Base-by-base conservation (phyloP, 2,888 invertebrate genomes). In the Volucella inanis region DNA sequence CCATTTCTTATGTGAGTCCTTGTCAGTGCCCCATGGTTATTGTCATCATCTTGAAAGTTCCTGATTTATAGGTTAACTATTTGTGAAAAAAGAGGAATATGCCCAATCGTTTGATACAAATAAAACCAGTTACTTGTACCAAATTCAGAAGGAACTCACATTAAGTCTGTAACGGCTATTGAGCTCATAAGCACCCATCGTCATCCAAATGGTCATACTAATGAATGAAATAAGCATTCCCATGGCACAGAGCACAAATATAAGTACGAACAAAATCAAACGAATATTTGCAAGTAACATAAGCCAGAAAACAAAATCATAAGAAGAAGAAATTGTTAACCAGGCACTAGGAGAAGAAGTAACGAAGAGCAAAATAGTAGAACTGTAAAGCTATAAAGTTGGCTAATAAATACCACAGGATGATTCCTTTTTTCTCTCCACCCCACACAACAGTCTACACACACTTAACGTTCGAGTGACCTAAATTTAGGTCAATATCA, bases 401-500 rank as follows among this genome's bases (percentile, higher is more conserved):
- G 47, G 54, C 50, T 65, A 71, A 79, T 47, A 71, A 65, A 59
- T 52, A 59, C 70, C 43, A 71, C 57, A 71, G 68, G 76, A 81
- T 76, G 31, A 31, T 31, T 31, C 31, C 31, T 31, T 31, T 31
- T 43, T 61, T 61, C 59, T 64, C 22, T 31, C 18, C 65, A 15
- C 15, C 39, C 39, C 39, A 10, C 31, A 6, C 31, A 31, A 31
- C 31, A 31, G 14, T 41, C 41, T 47, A 50, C 55, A 62, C 62
- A 70, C 77, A 76, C 57, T 67, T 72, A 43, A 75, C 84, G 84
- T 81, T 86, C 87, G 87, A 89, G 89, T 90, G 90, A 90, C 90
- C 90, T 89, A 89, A 89, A 90, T 89, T 90, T 89, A 88, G 90
- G 90, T 90, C 90, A 90, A 61, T 47, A 89, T 88, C 89, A 89